Percentiles rank a stretch among this genome's conserved stretches.
phyloP scores from a whole-genome alignment of 2,888 invertebrate species.

The Muscina levida region DNA sequence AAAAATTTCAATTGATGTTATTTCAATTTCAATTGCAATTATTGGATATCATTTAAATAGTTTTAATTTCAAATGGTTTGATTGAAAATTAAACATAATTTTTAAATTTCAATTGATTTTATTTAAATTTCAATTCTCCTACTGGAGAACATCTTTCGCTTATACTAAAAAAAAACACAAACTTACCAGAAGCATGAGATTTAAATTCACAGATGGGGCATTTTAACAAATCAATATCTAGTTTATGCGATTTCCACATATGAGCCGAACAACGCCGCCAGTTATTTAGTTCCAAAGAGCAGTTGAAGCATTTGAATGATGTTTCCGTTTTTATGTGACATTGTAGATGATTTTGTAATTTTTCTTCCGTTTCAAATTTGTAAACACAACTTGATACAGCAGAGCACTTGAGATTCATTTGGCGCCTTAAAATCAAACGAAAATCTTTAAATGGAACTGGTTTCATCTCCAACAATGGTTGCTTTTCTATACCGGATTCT shows the following conservation, averaged over 20 bases:
- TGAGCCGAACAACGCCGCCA: constrained; percentile 86
- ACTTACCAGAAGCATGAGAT: constrained; percentile 80
- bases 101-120: no score
- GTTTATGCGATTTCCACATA: constrained; percentile 85
- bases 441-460: constrained; percentile 78
- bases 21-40: no score
- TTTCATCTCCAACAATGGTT: constrained; percentile 65
- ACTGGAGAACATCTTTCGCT: no score
- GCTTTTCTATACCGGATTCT: background rate
- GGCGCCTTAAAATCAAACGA: constrained; percentile 71
- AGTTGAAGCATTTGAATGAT: constrained; percentile 81
- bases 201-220: constrained; percentile 83
- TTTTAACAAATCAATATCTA: constrained; percentile 82
- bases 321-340: constrained; percentile 79
- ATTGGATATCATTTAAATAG: no score
- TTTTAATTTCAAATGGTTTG: no score
- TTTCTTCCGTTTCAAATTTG: constrained; percentile 80
- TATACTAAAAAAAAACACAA: no score
- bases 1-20: no score
- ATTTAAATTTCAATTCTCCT: no score
- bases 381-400: constrained; percentile 79
- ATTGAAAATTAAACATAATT: no score
- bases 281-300: constrained; percentile 81
- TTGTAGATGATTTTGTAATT: constrained; percentile 80
- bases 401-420: constrained; percentile 51